These are phyloP conservation scores for Aurelia sp. DNA, from an alignment of 30 jellyfish, hydroid and myxozoan genomes.

Conservation along the genomic window DNA sequence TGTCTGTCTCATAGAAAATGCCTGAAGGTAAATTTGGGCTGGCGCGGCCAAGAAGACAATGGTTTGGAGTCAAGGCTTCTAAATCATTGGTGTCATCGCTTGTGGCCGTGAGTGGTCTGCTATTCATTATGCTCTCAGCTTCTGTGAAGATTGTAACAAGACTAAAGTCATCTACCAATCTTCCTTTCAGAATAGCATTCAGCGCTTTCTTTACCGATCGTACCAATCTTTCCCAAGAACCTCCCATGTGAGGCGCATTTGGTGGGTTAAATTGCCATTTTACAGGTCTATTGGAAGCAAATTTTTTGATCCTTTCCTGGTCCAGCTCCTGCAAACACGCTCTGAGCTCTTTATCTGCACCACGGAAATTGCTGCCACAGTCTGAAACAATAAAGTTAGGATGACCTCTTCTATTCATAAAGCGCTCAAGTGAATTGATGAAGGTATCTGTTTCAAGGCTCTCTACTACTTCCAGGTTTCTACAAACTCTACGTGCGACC, in stretches of 20 bases:
- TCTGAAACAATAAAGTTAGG: constrained; percentile 27
- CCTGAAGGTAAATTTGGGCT: neutral
- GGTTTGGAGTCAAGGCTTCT: constrained; percentile 28
- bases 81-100: constrained; percentile 18
- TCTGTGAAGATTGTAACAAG: constrained; percentile 21
- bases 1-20: neutral
- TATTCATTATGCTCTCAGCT: constrained; percentile 1
- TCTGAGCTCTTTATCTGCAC: constrained; percentile 24
- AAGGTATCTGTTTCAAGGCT: too few species aligned
- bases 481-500: too few species aligned
- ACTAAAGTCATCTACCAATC: neutral
- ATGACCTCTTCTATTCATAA: constrained; percentile 28
- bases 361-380: constrained; percentile 48
- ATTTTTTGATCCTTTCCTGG: constrained; percentile 10
- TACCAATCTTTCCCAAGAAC: constrained; percentile 49
- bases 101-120: constrained; percentile 19
- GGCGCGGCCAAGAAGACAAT: constrained; percentile 1
- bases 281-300: neutral
- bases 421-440: constrained; percentile 12
- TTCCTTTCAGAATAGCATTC: neutral
- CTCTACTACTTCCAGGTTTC: constrained; percentile 25
- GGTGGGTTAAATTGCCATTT: constrained; percentile 58
- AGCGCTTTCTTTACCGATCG: neutral
- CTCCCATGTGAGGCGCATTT: constrained; percentile 26
- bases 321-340: neutral